These are phyloP conservation scores for Sycophila sp. DNA, from an alignment of 1,140 invertebrate genomes.

Conservation along the genomic window DNA sequence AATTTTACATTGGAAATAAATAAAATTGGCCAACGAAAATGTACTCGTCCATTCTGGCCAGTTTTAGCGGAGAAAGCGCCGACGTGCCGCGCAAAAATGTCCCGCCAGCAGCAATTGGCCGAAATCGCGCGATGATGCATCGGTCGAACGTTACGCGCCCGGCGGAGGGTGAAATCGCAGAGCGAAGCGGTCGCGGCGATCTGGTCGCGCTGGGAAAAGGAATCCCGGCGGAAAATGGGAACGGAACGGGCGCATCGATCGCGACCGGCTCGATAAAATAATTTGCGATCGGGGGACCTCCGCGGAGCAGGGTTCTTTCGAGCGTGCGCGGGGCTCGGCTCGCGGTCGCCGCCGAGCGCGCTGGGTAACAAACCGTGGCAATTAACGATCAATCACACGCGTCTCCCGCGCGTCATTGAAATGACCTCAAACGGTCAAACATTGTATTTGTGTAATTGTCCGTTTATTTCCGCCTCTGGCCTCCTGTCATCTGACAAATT, in stretches of 20 bases:
- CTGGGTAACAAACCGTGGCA: conserved; percentile 66
- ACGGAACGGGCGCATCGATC: neutral
- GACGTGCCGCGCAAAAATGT: neutral
- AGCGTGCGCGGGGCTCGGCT: neutral
- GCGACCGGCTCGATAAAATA: conserved; percentile 16
- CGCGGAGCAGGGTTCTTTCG: neutral
- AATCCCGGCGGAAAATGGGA: neutral
- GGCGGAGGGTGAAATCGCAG: too few relatives aligned
- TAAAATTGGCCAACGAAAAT: too few relatives aligned
- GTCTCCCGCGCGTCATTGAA: conserved; percentile 62
- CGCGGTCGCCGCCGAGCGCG: conserved; percentile 46
- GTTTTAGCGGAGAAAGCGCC: too few relatives aligned
- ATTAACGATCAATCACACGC: conserved; percentile 67
- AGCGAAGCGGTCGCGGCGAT: too few relatives aligned
- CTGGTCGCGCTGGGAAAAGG: too few relatives aligned
- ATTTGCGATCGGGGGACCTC: neutral
- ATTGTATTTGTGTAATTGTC: conserved; percentile 68
- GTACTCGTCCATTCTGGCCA: too few relatives aligned
- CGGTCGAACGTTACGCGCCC: too few relatives aligned
- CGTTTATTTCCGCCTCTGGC: conserved; percentile 64
- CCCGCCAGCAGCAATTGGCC: neutral
- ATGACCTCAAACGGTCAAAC: conserved; percentile 62
- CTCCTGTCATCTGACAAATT: conserved; percentile 66
- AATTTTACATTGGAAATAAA: too few relatives aligned
- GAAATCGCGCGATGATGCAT: too few relatives aligned